phyloP scores from a whole-genome alignment of 1,140 invertebrate genomes.

The Hormaphis cornu region DNA sequence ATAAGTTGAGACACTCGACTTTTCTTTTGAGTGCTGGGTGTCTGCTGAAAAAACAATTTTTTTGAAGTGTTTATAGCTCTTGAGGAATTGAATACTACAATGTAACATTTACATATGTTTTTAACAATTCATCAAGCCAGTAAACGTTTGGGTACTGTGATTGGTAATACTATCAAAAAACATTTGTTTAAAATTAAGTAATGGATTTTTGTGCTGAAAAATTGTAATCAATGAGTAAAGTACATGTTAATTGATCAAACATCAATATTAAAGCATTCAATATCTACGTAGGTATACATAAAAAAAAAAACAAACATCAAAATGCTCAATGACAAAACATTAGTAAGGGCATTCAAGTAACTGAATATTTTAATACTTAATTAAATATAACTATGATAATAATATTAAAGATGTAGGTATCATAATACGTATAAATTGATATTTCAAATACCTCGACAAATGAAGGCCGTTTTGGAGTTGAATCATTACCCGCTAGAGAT shows the following conservation, averaged over 20 bases:
- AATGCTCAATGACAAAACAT: neutral
- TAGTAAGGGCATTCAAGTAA: neutral
- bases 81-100: neutral
- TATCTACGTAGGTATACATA: too few species aligned
- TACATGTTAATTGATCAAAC: neutral
- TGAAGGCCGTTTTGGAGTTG: conserved; percentile 54
- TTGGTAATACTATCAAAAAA: too few species aligned
- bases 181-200: too few species aligned
- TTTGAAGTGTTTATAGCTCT: conserved; percentile 1
- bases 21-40: conserved; percentile 6
- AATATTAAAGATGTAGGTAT: neutral
- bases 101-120: neutral
- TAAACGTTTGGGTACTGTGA: too few species aligned
- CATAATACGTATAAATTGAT: neutral
- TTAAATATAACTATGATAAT: neutral
- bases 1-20: conserved; percentile 24
- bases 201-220: neutral
- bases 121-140: too few species aligned
- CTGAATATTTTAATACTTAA: neutral
- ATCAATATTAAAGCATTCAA: neutral
- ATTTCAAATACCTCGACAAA: conserved; percentile 61
- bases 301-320: neutral
- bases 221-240: neutral
- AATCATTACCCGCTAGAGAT: conserved; percentile 21
- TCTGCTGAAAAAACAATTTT: conserved; percentile 17